Percentiles rank a stretch among this genome's conserved stretches.
These are phyloP conservation scores for Agonum fuliginosum DNA, from an alignment of 2,888 invertebrate genomes.

Conservation along the genomic window DNA sequence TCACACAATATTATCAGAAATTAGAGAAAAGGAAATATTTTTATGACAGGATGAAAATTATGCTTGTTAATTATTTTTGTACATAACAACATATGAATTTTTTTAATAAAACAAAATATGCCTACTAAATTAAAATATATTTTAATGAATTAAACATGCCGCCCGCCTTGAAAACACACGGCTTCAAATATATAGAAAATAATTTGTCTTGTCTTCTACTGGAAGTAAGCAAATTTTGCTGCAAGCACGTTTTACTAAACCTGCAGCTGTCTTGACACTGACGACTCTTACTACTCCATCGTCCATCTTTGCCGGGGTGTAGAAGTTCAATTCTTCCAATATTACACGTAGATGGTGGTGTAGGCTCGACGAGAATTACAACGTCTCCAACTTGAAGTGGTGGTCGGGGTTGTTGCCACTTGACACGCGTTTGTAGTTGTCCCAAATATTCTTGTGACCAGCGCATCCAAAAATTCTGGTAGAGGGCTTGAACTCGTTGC, in stretches of 20 bases:
- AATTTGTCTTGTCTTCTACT: background rate
- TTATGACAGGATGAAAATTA: no score
- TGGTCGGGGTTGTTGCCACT: no score
- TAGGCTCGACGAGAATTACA: background rate
- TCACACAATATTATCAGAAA: no score
- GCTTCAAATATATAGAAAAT: no score
- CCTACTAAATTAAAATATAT: no score
- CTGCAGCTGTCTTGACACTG: background rate
- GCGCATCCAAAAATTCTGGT: slow-evolving; percentile 18
- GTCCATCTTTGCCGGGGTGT: background rate
- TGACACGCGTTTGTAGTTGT: background rate
- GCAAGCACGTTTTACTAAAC: background rate
- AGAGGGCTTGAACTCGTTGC: background rate
- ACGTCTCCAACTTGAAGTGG: background rate
- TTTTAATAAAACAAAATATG: no score
- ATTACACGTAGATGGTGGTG: background rate
- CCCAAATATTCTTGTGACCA: background rate
- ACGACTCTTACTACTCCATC: background rate
- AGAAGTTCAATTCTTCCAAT: background rate
- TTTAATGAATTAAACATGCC: no score
- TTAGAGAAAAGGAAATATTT: no score
- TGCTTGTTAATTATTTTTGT: no score
- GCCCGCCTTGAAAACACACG: no score
- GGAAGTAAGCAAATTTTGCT: background rate
- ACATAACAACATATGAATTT: no score